These are phyloP conservation scores for Megaptera novaeangliae DNA, from an alignment of 2,113 vertebrate species.

Conservation along the genomic window DNA sequence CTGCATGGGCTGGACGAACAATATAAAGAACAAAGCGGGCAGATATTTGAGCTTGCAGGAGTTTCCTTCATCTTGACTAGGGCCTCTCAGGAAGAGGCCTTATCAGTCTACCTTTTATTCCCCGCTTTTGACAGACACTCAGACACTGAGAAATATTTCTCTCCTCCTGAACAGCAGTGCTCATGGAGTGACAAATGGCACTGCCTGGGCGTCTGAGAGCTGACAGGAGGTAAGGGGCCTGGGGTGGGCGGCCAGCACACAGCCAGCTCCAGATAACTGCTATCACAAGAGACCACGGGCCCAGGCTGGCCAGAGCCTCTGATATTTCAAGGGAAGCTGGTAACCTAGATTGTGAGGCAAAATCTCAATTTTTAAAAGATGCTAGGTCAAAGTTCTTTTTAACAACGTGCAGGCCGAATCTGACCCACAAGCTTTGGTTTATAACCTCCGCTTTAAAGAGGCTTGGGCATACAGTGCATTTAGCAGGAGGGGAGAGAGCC, in stretches of 20 bases:
- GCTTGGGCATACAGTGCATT: rapidly evolving
- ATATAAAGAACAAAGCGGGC: background rate
- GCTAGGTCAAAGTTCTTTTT: background rate
- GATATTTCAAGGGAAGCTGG: background rate
- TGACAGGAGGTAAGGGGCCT: background rate
- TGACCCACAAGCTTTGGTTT: background rate
- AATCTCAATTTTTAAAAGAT: background rate
- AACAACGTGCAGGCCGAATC: background rate
- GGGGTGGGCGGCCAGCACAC: background rate
- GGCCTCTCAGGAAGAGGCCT: background rate
- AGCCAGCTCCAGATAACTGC: background rate
- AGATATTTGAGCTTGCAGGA: background rate
- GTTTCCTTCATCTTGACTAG: background rate
- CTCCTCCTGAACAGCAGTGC: background rate
- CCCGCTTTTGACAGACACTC: background rate
- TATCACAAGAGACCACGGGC: background rate
- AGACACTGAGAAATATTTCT: background rate
- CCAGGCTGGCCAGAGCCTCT: background rate
- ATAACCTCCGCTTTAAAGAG: background rate
- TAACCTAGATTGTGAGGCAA: background rate
- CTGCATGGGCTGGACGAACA: background rate
- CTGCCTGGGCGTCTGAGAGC: background rate
- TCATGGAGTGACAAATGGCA: background rate
- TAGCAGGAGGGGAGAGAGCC: background rate
- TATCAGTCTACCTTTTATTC: background rate